Base-by-base conservation (phyloP, 1,140 invertebrate genomes). In the Lasioglossum albipes region DNA sequence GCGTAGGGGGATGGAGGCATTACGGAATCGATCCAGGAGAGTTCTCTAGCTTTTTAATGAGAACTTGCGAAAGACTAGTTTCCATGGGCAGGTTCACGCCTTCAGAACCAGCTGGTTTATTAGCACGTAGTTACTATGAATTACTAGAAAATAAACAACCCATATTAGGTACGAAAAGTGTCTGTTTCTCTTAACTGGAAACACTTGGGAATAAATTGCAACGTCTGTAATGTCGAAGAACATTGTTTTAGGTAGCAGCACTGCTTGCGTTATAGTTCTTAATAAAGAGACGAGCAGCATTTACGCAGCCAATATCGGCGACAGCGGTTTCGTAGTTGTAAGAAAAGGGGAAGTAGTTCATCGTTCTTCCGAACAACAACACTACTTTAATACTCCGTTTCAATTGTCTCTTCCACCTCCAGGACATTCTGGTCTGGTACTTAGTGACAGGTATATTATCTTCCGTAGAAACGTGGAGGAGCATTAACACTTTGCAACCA, bases 351-450 rank as follows among this genome's bases (percentile, higher is more conserved):
- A 97, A 85, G 96, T 99, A 20, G 96, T 99, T 31, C 97, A 98
- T 92, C 95, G 97, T 75, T 98, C 97, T 0, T 96, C 97, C 87
- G 98, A 99, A 92, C 98, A 99, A 91, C 98, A 99, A 89, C 98
- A 99, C 93, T 99, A 99, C 92, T 99, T 99, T 92, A 99, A 99
- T 94, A 99, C 99, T 45, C 99, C 99, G 10, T 99, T 98, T 94
- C 98, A 99, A 93, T 94, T 99, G 68, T 97, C 98, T 59, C 93
- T 99, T 82, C 97, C 98, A 65, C 99, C 98, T 27, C 97, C 98
- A 7, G 96, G 96, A 64, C 96, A 98, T 85, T 96, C 96, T 82
- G 95, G 95, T 36, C 95, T 96, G 86, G 97, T 98, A 49, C 94
- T 98, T 7, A 97, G 97, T 91, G 98, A 98, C 93, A 98, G 96